Evolutionary conservation across 2,888 invertebrate genomes (phyloP), one percentile per base, ranked within the genome.

Genomic region (Amaurobius ferox): DNA sequence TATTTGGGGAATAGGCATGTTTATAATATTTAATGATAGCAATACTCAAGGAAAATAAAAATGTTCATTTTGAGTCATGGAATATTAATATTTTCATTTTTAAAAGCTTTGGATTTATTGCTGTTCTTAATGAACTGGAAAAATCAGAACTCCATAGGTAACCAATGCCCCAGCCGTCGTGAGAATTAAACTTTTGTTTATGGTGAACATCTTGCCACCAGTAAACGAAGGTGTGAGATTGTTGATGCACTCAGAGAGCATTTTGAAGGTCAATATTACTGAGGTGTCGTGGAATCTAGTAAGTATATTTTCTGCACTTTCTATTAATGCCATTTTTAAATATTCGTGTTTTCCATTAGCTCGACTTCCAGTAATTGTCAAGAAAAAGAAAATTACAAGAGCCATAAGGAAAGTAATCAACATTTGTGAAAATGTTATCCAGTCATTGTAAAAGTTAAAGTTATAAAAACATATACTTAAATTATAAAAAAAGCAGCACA

Each of bases 111-210:
- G n/a, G n/a, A n/a, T n/a, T n/a, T n/a, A n/a, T n/a, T n/a, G n/a
- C n/a, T n/a, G n/a, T n/a, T n/a, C n/a, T n/a, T 35, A 35, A 35
- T 7, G 6, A 7, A 44, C 16, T 44, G 28, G 61, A n/a, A 79
- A 79, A 16, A 79, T 26, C 19, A 79, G 29, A 62, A 79, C 78
- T 3, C 78, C 78, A 16, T 79, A 79, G 0, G 78, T 79, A 3
- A 35, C 9, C 6, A 35, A 5, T 7, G 35, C 35, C 9, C 35
- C 35, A 35, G 35, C 35, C 6, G 35, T 35, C 35, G 35, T 35
- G 35, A n/a, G n/a, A n/a, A n/a, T n/a, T n/a, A n/a, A n/a, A n/a
- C n/a, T n/a, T 29, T 62, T 62, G 29, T 70, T 71, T 2, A 79
- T 61, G 0, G 32, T 16, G 29, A 79, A 79, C 78, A 79, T 70